Evolutionary conservation across 2,888 invertebrate genomes (phyloP).

Genomic region (Dryobota labecula): DNA sequence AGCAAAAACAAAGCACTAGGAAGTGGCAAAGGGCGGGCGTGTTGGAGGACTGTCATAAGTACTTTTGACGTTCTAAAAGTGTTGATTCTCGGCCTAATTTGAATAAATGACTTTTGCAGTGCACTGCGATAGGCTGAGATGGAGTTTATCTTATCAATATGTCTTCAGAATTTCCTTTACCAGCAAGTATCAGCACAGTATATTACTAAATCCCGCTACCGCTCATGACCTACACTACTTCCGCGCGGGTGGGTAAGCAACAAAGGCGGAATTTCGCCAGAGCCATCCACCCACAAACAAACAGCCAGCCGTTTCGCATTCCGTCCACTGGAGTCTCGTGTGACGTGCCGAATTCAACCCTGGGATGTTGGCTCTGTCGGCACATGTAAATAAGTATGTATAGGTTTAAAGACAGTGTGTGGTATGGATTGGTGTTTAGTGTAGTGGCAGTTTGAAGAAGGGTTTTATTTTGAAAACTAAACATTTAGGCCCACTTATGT

Average conservation of each 20-base stretch:
- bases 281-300: slow-evolving; percentile 88
- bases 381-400: slow-evolving; percentile 29
- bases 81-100: too few species aligned
- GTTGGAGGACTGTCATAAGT: too few species aligned
- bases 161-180: not conserved
- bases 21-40: too few species aligned
- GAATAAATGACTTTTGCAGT: too few species aligned
- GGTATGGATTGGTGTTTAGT: not conserved
- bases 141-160: not conserved
- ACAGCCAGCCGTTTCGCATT: slow-evolving; percentile 84
- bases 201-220: slow-evolving; percentile 34
- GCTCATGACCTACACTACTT: slow-evolving; percentile 49
- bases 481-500: not conserved
- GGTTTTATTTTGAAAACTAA: not conserved
- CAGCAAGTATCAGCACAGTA: not conserved
- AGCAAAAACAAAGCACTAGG: too few species aligned
- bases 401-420: not conserved
- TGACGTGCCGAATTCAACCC: slow-evolving; percentile 75
- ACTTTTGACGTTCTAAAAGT: too few species aligned
- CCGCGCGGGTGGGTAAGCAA: slow-evolving; percentile 80
- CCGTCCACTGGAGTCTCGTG: slow-evolving; percentile 82
- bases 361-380: slow-evolving; percentile 35
- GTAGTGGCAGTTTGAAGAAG: not conserved
- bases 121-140: not conserved
- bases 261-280: slow-evolving; percentile 88